Percentiles rank a stretch among this genome's conserved stretches.
These are phyloP conservation scores for Chlorospingus semifuscus DNA, from an alignment of 2,797 vertebrate species.

Conservation along the genomic window DNA sequence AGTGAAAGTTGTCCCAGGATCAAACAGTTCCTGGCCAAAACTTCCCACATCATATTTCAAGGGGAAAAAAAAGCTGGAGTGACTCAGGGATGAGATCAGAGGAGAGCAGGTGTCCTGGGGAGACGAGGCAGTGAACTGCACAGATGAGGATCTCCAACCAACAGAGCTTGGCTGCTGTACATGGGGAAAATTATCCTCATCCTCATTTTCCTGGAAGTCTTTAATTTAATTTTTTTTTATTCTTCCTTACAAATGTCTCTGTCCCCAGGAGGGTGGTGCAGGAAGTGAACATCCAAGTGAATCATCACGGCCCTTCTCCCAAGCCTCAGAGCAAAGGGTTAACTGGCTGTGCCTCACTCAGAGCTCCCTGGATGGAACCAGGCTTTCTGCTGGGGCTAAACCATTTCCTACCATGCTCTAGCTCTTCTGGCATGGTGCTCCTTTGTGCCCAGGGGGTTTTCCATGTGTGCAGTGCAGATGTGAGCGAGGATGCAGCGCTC, in stretches of 20 bases:
- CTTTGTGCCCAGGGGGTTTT: neutral
- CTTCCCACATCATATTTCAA: neutral
- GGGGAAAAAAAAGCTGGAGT: neutral
- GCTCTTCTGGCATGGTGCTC: neutral
- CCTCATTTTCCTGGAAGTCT: neutral
- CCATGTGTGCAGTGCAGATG: conserved; percentile 53
- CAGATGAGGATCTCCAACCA: neutral
- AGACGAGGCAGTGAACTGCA: neutral
- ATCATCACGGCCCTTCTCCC: rapidly evolving
- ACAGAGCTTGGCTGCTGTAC: rapidly evolving
- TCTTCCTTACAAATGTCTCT: neutral
- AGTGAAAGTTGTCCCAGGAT: neutral
- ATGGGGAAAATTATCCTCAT: neutral
- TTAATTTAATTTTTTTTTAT: neutral
- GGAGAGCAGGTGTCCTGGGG: neutral
- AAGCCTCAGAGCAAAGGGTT: neutral
- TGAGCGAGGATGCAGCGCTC: neutral
- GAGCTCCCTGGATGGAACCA: neutral
- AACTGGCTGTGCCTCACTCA: neutral
- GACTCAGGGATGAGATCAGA: neutral
- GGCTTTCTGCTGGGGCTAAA: conserved; percentile 12
- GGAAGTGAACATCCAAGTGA: neutral
- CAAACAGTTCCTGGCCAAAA: neutral
- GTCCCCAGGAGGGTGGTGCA: neutral
- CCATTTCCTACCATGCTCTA: neutral